phyloP scores from a whole-genome alignment of 2,888 invertebrate genomes.

The Acronicta alni region DNA sequence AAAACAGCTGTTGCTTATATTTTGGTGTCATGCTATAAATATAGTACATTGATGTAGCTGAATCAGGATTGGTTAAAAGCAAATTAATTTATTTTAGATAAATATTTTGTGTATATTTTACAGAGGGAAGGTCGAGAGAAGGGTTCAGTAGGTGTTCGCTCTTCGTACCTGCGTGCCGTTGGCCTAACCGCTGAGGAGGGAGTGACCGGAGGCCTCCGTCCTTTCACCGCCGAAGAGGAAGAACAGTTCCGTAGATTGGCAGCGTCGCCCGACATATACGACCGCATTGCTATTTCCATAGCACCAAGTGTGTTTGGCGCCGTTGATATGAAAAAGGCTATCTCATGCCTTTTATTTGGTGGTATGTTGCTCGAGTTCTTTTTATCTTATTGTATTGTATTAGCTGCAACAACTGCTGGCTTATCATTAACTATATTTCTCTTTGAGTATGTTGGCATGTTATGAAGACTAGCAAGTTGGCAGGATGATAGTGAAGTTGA shows the following conservation, averaged over 20 bases:
- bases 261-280: slow-evolving; percentile 95
- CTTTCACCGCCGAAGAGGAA: slow-evolving; percentile 85
- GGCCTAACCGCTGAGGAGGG: slow-evolving; percentile 96
- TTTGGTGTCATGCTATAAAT: too few species aligned
- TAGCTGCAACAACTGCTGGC: background rate
- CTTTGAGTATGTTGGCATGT: background rate
- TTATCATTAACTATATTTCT: background rate
- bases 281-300: slow-evolving; percentile 95
- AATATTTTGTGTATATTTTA: slow-evolving; percentile 41
- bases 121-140: slow-evolving; percentile 93
- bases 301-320: slow-evolving; percentile 99
- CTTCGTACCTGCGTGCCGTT: slow-evolving; percentile 98
- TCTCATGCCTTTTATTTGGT: slow-evolving; percentile 98
- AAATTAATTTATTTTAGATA: background rate
- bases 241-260: slow-evolving; percentile 95
- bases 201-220: slow-evolving; percentile 91
- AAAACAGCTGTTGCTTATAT: too few species aligned
- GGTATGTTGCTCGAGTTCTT: slow-evolving; percentile 82
- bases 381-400: background rate
- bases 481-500: too few species aligned
- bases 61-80: too few species aligned
- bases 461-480: too few species aligned
- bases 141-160: slow-evolving; percentile 96
- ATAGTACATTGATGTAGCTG: too few species aligned
- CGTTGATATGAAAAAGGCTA: slow-evolving; percentile 98